Evolutionary conservation across 1,140 invertebrate genomes (phyloP), one percentile per base, ranked within the genome.

Genomic region (Musca vetustissima): DNA sequence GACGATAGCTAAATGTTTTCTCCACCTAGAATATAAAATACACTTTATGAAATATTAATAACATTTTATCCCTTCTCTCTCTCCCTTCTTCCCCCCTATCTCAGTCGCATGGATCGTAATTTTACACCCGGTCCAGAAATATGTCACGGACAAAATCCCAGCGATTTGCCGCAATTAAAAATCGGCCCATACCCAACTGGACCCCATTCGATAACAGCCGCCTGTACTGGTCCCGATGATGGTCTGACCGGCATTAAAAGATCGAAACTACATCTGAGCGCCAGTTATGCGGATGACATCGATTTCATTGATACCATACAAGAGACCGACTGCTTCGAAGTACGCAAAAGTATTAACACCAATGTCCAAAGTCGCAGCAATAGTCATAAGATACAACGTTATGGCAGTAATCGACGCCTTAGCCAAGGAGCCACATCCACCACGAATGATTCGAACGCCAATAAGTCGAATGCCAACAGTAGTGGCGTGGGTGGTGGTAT

Each of bases 161-260:
- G 89, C 43, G 89, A 90, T 73, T 81, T 91, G 64, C 89, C 89
- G 15, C 84, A 85, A 25, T 85, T 85, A 50, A 80, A 85, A 55
- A 73, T 91, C 17, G 86, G 82, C 2, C 66, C 81, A 73, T 85
- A 89, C 80, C 81, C 84, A 43, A 84, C 82, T 59, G 85, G 87
- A 69, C 75, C 85, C 64, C 78, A 84, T 13, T 80, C 80, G 47
- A 85, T 93, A 48, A 82, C 88, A 28, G 87, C 90, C 17, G 88
- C 91, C 43, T 88, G 86, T 73, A 93, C 92, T 7, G 92, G 92
- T 2, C 92, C 92, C 1, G 88, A 91, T 70, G 90, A 90, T 64
- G 92, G 91, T 7, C 85, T 93, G 13, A 91, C 90, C 1, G 88
- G 89, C 15, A 91, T 93, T 7, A 90, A 89, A 80, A 79, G 87